A percentile compares a stretch with the other conserved stretches of the same genome.
Conservation (phyloP, 2,113 vertebrate genomes). For the Symphodus melops region DNA sequence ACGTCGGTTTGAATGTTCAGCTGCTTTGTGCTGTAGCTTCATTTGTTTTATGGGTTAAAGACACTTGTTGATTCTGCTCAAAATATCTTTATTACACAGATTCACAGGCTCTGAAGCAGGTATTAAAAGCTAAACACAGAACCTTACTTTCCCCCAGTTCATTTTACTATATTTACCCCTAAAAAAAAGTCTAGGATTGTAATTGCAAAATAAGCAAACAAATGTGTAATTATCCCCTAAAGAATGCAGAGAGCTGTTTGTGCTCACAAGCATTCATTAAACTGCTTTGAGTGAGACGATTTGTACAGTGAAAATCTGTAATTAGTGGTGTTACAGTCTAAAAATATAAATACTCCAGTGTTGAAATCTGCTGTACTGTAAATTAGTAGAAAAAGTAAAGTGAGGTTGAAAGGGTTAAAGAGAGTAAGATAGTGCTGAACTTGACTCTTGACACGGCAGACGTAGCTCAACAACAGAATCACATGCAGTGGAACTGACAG, state of each 20-base stretch:
- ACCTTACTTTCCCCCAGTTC: neutral
- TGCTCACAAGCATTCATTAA: neutral
- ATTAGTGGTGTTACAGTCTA: neutral
- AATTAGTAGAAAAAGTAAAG: neutral
- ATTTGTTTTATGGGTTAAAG: neutral
- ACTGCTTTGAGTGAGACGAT: neutral
- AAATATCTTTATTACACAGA: neutral
- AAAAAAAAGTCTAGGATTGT: neutral
- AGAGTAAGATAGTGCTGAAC: neutral
- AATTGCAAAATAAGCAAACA: neutral
- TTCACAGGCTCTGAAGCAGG: neutral
- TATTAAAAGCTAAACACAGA: neutral
- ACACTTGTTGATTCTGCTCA: neutral
- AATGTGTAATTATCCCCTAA: neutral
- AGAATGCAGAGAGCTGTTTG: neutral
- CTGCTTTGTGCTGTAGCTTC: neutral
- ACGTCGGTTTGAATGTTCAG: slow-evolving; percentile 6
- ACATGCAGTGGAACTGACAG: slow-evolving; percentile 30
- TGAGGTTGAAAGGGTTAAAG: slow-evolving; percentile 16
- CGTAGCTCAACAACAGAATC: slow-evolving; percentile 38
- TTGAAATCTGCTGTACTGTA: neutral
- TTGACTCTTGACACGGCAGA: slow-evolving; percentile 42
- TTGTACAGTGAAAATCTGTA: neutral
- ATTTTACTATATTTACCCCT: too few species aligned
- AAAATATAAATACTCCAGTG: slow-evolving; percentile 1